Base-by-base conservation (phyloP, 2,888 invertebrate species). In the Chrysomela aeneicollis region DNA sequence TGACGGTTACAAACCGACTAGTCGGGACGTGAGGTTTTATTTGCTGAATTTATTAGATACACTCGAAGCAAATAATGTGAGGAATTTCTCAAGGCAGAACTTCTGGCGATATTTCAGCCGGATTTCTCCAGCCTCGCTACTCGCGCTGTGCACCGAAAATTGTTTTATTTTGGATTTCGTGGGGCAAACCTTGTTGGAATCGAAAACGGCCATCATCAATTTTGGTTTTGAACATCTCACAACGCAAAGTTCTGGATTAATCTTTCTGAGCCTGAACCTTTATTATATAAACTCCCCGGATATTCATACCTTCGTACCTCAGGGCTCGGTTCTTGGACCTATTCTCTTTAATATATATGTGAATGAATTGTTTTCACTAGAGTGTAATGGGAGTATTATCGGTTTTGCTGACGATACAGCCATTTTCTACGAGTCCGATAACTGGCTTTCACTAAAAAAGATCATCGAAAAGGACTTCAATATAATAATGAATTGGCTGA, bases 161-260 rank as follows among this genome's bases (percentile, higher is more conserved):
- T 63, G 63, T 61, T 59, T 63, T 63, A 59, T 63, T 63, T 63
- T 42, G 18, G 59, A 55, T 59, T 59, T 63, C 49, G 61, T 63
- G 59, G 54, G 54, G 32, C 54, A 49, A 59, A 59, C 63, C 63
- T 52, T 46, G 63, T 59, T 63, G 42, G 57, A 62, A 37, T 49
- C 58, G 57, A 37, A 19, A 53, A 63, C 54, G 59, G 50, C 54
- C 17, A 37, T 59, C 59, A 63, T 63, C 54, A 59, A 63, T 63
- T 63, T 42, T 17, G 50, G 12, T n/a, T n/a, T n/a, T n/a, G n/a
- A n/a, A n/a, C n/a, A n/a, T n/a, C n/a, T n/a, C n/a, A n/a, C n/a
- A n/a, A n/a, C n/a, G n/a, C n/a, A n/a, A n/a, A n/a, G n/a, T 55
- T 26, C 22, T n/a, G 22, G 1, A 49, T 49, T 49, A 47, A 55